Evolutionary conservation across 2,797 vertebrate genomes (phyloP), one percentile per base, ranked within the genome.

Genomic region (Thunnus albacares): DNA sequence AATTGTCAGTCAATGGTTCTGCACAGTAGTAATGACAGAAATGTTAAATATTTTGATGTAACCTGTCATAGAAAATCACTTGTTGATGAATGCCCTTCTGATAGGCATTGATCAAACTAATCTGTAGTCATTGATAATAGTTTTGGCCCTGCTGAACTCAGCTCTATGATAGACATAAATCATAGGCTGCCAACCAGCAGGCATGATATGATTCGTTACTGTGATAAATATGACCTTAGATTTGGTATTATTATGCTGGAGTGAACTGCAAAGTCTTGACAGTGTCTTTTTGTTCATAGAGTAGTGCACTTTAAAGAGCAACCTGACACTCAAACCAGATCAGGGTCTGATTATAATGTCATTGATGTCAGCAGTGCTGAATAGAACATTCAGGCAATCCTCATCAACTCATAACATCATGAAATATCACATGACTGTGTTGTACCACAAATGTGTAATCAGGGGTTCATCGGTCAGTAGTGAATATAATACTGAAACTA

Each of bases 291-390:
- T 41, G 61, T 75, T 71, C 7, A 76, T 49, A n/a, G 30, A 70
- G 20, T 28, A 20, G 75, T 64, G 45, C 66, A 72, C 75, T 83
- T 81, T n/a, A 66, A 20, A 41, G 78, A 53, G 53, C 66, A 57
- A 41, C 14, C 18, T 61, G 26, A 65, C 71, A 75, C 75, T 85
- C 75, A n/a, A 83, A 75, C 58, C 35, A 26, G n/a, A 65, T 67
- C 38, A 35, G 5, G 26, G 30, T 69, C 52, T 75, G 79, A 85
- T 82, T 64, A 68, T 75, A 64, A 77, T 67, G 53, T 61, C 30
- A 30, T 3, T 14, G 33, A 71, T 51, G 18, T 43, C 20, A 38
- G 33, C 67, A 0, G 5, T 5, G 3, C 41, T 35, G 58, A 75
- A 64, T 49, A 24, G 35, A 68, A 4, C 35, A 9, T 52, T 33